Base-by-base conservation (phyloP, 2,113 vertebrate genomes). In the Loxodonta africana region DNA sequence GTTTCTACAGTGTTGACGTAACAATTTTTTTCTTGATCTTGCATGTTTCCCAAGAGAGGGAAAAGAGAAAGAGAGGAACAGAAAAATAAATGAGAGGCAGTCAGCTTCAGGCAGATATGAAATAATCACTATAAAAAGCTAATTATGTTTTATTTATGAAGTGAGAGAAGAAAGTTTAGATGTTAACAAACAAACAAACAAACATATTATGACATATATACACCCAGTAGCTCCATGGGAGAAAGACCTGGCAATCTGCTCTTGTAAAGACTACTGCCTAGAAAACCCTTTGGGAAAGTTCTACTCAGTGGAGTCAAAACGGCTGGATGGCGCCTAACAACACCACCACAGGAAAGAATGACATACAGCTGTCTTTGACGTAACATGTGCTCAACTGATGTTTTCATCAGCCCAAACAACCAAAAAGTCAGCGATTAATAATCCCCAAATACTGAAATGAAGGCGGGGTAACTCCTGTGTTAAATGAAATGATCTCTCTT, bases 331-430 rank as follows among this genome's bases (percentile, higher is more conserved):
- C 12, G 15, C 53, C 53, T 57, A 57, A 57, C 15, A 17, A 17
- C 53, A 57, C 3, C 53, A 57, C 91, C 60, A 86, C 62, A 83
- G 60, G 80, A 65, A 69, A 93, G 93, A 83, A 41, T 69, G 90
- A 20, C 63, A 20, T 25, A 33, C 90, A 84, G 76, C 92, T 90
- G 94, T 69, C 77, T 94, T 94, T 86, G 53, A 60, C 86, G 63
- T 33, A 78, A 74, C 81, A 74, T 91, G 73, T 74, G 14, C 12
- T n/a, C 1, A 2, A 77, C 65, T 92, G 94, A 95, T 87, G 77
- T 80, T 90, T 95, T 83, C 82, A 95, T 95, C 94, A 95, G 51
- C 95, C 63, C 51, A 33, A 92, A 84, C 92, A 95, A 96, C 95
- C 76, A 94, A 77, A 90, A 95, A 95, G 87, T 87, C 95, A 90